Base-by-base conservation (phyloP, 2,888 invertebrate species). In the Acronicta psi region DNA sequence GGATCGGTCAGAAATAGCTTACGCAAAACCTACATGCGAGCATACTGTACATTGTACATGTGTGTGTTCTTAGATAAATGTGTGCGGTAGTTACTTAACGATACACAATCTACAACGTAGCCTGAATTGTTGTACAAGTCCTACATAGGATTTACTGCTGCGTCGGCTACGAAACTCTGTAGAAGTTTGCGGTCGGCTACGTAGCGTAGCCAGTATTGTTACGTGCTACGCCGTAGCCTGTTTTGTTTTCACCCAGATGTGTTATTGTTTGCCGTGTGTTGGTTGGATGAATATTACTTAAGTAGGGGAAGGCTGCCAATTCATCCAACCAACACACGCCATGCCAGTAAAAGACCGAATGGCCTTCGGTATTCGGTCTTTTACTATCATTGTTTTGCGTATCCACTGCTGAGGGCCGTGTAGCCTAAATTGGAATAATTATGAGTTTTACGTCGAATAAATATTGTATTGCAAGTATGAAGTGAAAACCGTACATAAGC, bases 151-250 rank as follows among this genome's bases (percentile, higher is more conserved):
- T 81, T 83, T 79, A 83, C 76, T 72, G 77, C 77, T 77, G 82
- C 82, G 82, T 76, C 65, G 69, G 84, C 83, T 80, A 81, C 85
- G 79, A 76, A 82, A 82, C 76, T 82, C 79, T 64, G 81, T 81
- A 75, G 80, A 62, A 78, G 79, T 81, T 79, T 77, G 73, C 64
- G 67, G 74, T 69, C 52, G 59, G 73, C 79, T 85, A 81, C 81
- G 81, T 61, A 76, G 65, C 82, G 82, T 83, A 72, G 69, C 51
- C 51, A 43, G 69, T 78, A 69, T 75, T 79, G 77, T 73, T 70
- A 56, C 62, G 75, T 23, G 64, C 77, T 77, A 77, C 73, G 68
- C 23, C 65, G 65, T 70, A 67, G 65, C 46, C 37, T 62, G 69
- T 73, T 70, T 66, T 69, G 75, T 75, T 75, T 70, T 53, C 61